Conservation (phyloP, 92 coral and sea anemone species). For the Porites evermanni region DNA sequence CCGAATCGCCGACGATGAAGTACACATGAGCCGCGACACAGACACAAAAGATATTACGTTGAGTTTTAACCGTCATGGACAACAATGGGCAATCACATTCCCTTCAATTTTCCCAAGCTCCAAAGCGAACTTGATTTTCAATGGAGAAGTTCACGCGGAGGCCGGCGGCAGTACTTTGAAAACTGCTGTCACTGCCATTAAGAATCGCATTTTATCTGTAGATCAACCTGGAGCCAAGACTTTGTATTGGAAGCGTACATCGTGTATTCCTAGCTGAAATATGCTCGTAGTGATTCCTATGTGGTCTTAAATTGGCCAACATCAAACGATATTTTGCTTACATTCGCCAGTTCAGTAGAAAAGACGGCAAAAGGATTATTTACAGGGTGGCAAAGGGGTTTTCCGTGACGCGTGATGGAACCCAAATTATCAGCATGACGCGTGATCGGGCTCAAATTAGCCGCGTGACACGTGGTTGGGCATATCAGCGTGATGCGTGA, state of each 20-base stretch:
- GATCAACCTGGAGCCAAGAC: conserved; percentile 1
- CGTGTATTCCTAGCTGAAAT: neutral
- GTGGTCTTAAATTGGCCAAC: too few relatives aligned
- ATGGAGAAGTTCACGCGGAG: neutral
- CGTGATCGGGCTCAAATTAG: too few relatives aligned
- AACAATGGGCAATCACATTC: conserved; percentile 40
- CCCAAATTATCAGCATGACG: too few relatives aligned
- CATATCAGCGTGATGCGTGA: too few relatives aligned
- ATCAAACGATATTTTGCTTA: too few relatives aligned
- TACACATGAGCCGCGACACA: conserved; percentile 42
- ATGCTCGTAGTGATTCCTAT: neutral
- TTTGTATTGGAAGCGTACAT: neutral
- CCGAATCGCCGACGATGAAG: conserved; percentile 9
- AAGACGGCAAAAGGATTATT: too few relatives aligned
- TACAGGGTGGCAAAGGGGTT: too few relatives aligned
- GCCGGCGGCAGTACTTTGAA: conserved; percentile 8
- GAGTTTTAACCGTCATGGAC: conserved; percentile 6
- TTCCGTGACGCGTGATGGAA: too few relatives aligned
- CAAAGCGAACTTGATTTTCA: conserved; percentile 11
- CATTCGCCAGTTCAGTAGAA: too few relatives aligned
- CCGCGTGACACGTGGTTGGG: too few relatives aligned
- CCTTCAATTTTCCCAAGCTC: conserved; percentile 42
- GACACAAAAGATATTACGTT: conserved; percentile 46
- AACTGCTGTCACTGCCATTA: conserved; percentile 4
- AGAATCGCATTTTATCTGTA: conserved; percentile 1